Conservation (phyloP, 1,140 invertebrate genomes). For the Meloidogyne hapla region DNA sequence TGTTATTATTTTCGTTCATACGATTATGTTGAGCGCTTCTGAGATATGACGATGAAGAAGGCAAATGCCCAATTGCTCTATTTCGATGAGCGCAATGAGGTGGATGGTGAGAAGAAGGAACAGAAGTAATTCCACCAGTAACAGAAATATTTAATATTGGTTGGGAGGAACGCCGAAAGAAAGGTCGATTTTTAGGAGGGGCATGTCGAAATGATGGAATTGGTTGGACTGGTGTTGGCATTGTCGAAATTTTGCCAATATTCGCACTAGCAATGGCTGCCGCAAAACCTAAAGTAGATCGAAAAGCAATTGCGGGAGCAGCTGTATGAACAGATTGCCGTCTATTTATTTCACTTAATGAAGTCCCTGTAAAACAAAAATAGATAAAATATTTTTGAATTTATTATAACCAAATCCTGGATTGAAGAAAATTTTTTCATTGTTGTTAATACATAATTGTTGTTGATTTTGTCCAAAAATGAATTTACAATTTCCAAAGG, state of each 20-base stretch:
- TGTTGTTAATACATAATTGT: not conserved
- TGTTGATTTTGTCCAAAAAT: conserved; percentile 11
- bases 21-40: not conserved
- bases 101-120: not conserved
- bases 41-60: not conserved
- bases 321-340: conserved; percentile 58
- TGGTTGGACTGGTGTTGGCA: not conserved
- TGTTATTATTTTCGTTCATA: not conserved
- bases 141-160: conserved; percentile 31
- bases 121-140: not conserved
- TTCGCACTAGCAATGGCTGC: conserved; percentile 1
- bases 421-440: not conserved
- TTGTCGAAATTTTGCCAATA: not conserved
- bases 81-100: not conserved
- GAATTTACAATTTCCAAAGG: not conserved
- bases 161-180: conserved; percentile 40
- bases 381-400: not conserved
- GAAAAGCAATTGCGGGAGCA: conserved; percentile 59
- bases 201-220: not conserved
- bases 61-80: not conserved
- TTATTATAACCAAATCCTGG: conserved; percentile 7
- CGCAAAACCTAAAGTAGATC: conserved; percentile 39
- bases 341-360: conserved; percentile 25
- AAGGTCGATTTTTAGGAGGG: conserved; percentile 17
- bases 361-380: conserved; percentile 5